Evolutionary conservation across 2,888 invertebrate genomes (phyloP).

Genomic region (Gandaritis pyraliata): DNA sequence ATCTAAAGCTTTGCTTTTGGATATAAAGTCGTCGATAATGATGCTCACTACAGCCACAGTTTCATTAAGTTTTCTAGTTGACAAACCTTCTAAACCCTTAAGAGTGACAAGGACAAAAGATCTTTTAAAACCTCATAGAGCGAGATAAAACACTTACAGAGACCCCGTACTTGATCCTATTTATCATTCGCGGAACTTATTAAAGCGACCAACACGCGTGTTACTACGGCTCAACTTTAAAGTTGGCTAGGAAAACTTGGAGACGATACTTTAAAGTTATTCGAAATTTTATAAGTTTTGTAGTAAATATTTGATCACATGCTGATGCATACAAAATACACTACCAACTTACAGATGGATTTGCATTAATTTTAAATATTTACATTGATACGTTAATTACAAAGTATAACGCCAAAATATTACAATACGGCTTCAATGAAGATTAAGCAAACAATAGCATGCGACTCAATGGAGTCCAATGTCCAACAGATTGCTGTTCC

Average conservation of each 20-base stretch:
- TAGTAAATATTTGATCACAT: slow-evolving; percentile 25
- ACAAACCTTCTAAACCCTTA: slow-evolving; percentile 63
- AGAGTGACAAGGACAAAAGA: slow-evolving; percentile 52
- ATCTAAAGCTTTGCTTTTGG: slow-evolving; percentile 50
- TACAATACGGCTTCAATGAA: slow-evolving; percentile 42
- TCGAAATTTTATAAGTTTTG: slow-evolving; percentile 14
- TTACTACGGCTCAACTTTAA: slow-evolving; percentile 68
- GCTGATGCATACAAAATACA: slow-evolving; percentile 6
- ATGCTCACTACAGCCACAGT: slow-evolving; percentile 67
- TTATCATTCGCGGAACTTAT: slow-evolving; percentile 79
- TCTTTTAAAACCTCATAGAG: slow-evolving; percentile 48
- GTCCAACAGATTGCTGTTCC: slow-evolving; percentile 77
- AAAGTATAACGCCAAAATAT: slow-evolving; percentile 32
- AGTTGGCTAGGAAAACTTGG: slow-evolving; percentile 59
- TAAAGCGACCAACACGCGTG: slow-evolving; percentile 78
- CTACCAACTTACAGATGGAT: not conserved
- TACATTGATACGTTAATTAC: slow-evolving; percentile 45
- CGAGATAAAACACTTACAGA: slow-evolving; percentile 53
- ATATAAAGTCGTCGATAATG: slow-evolving; percentile 75
- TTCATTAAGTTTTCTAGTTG: slow-evolving; percentile 77
- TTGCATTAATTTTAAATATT: slow-evolving; percentile 35
- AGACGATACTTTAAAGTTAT: slow-evolving; percentile 50
- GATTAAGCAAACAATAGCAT: slow-evolving; percentile 54
- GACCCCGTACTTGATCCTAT: slow-evolving; percentile 76
- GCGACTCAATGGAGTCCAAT: slow-evolving; percentile 65